A percentile compares a stretch with the other conserved stretches of the same genome.
These are phyloP conservation scores for Aldabrachelys gigantea DNA, from an alignment of 2,113 vertebrate genomes.

Conservation along the genomic window DNA sequence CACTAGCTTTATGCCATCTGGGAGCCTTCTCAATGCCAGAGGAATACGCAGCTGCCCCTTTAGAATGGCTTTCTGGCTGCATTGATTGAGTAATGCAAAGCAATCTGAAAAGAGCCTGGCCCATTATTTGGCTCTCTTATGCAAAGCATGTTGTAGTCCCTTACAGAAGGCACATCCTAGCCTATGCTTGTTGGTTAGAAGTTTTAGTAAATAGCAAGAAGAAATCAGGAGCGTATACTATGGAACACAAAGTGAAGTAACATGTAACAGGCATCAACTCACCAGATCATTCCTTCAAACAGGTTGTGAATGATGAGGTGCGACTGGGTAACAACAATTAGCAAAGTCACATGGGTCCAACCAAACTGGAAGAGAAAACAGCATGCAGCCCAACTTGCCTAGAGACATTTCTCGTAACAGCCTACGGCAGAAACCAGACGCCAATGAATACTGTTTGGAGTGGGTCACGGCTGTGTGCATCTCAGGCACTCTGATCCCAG, in stretches of 20 bases:
- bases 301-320: constrained; percentile 99
- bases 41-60: background rate
- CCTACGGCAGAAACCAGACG: background rate
- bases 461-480: rapidly evolving
- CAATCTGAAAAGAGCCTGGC: background rate
- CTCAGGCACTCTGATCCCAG: background rate
- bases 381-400: background rate
- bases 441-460: background rate
- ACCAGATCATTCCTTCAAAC: constrained; percentile 99
- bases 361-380: constrained; percentile 87
- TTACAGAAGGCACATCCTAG: background rate
- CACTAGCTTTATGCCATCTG: background rate
- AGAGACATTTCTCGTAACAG: background rate
- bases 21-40: background rate
- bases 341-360: constrained; percentile 97
- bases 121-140: background rate
- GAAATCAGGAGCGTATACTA: rapidly evolving
- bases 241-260: background rate
- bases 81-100: background rate
- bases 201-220: background rate
- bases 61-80: background rate
- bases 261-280: constrained; percentile 21
- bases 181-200: background rate
- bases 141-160: background rate
- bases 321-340: constrained; percentile 98